Evolutionary conservation across 2,888 invertebrate genomes (phyloP), one percentile per base, ranked within the genome.

Genomic region (Cataglyphis cursor): DNA sequence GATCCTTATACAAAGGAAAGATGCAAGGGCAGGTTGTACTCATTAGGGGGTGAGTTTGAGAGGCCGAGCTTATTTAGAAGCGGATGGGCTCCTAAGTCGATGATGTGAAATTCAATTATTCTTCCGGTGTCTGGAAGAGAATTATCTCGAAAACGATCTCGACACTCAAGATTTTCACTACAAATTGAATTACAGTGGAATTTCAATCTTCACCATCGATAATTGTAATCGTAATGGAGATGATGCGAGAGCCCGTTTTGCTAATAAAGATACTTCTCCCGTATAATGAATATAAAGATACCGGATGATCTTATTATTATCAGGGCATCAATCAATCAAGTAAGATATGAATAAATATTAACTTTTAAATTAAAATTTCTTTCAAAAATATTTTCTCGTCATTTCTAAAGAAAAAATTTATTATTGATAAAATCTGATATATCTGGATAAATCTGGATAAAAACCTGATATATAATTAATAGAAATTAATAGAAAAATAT

Each of bases 21-120:
- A 41, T 21, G 44, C 73, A 44, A 73, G 78, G 54, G 73, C 73
- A 80, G 78, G 61, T 73, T 59, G 74, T 72, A 59, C 57, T 80
- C 54, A 81, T 78, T 80, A 78, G 35, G 31, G 44, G 81, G n/a
- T 15, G 65, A 66, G 65, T 35, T 41, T 80, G 48, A 66, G 62
- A 81, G 87, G 70, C 62, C 61, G 48, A 82, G 86, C 57, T 70
- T 66, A 66, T 81, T 76, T 72, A 75, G 72, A 57, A 65, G 35
- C 61, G 66, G 72, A 72, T 64, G 48, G 72, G 73, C 66, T 41
- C 51, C 76, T 57, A 59, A 83, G 59, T 81, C 81, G 85, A 76
- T 72, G 87, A 76, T 78, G 76, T 83, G 59, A 87, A 83, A 87
- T 78, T 86, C 84, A 73, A 89, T 87, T 83, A 61, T 74, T 62